phyloP scores from a whole-genome alignment of 2,888 invertebrate species.

The Pyrgus malvae region DNA sequence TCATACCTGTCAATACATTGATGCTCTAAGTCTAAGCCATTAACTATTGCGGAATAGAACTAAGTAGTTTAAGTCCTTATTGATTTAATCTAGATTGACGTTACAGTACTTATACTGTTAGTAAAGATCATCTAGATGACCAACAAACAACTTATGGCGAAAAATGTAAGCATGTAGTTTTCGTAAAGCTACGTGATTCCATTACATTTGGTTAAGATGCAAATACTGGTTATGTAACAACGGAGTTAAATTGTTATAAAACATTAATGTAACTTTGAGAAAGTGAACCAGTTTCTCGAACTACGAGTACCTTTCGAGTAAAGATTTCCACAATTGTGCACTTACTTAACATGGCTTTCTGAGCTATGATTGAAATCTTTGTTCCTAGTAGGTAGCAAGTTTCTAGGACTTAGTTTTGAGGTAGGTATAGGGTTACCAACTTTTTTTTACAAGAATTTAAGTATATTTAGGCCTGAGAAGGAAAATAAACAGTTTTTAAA shows the following conservation, averaged over 20 bases:
- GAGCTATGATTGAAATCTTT: no score
- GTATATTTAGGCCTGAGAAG: no score
- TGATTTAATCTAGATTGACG: constrained; percentile 20
- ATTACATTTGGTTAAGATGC: constrained; percentile 13
- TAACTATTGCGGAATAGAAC: constrained; percentile 12
- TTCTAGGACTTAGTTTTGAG: no score
- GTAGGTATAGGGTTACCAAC: no score
- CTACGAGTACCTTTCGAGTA: background rate
- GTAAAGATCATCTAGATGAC: constrained; percentile 6
- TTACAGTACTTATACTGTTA: background rate
- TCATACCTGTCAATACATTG: no score
- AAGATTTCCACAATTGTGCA: background rate
- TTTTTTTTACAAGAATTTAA: no score
- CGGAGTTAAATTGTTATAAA: constrained; percentile 8
- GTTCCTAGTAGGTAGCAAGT: no score
- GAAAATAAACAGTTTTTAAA: no score
- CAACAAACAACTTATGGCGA: background rate
- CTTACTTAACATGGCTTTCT: background rate
- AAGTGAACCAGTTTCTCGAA: constrained; percentile 9
- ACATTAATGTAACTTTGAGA: constrained; percentile 3
- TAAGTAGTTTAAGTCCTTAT: constrained; percentile 10
- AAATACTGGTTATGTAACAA: background rate
- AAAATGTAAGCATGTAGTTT: constrained; percentile 1
- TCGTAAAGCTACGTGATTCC: constrained; percentile 14
- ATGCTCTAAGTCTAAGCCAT: no score